Evolutionary conservation across 2,888 invertebrate genomes (phyloP).

Genomic region (Nephrotoma flavescens): DNA sequence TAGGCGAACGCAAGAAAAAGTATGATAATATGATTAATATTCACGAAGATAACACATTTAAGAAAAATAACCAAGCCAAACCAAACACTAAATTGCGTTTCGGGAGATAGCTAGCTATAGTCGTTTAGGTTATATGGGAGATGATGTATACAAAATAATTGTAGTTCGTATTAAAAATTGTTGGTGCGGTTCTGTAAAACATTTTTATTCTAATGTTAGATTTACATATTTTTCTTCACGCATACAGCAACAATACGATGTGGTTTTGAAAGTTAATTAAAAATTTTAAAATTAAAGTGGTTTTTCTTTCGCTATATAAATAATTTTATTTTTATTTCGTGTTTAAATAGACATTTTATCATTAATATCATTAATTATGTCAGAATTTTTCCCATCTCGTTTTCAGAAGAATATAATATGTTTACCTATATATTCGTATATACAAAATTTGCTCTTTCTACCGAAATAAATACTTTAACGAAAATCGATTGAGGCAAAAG

Average conservation of each 20-base stretch:
- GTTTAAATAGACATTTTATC: background rate
- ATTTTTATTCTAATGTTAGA: background rate
- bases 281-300: background rate
- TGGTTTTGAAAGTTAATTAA: background rate
- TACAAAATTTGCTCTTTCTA: background rate
- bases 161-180: background rate
- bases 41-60: background rate
- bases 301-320: background rate
- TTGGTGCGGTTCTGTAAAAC: background rate
- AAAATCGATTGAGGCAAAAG: background rate
- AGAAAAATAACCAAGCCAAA: background rate
- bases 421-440: background rate
- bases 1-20: background rate
- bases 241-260: background rate
- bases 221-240: background rate
- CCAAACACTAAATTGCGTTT: background rate
- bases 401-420: background rate
- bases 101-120: background rate
- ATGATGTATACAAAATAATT: background rate
- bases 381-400: background rate
- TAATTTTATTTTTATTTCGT: background rate
- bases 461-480: background rate
- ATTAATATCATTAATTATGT: background rate
- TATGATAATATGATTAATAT: background rate
- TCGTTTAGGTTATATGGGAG: background rate